These are phyloP conservation scores for Dicentrarchus labrax DNA, from an alignment of 2,113 vertebrate species.

Conservation along the genomic window DNA sequence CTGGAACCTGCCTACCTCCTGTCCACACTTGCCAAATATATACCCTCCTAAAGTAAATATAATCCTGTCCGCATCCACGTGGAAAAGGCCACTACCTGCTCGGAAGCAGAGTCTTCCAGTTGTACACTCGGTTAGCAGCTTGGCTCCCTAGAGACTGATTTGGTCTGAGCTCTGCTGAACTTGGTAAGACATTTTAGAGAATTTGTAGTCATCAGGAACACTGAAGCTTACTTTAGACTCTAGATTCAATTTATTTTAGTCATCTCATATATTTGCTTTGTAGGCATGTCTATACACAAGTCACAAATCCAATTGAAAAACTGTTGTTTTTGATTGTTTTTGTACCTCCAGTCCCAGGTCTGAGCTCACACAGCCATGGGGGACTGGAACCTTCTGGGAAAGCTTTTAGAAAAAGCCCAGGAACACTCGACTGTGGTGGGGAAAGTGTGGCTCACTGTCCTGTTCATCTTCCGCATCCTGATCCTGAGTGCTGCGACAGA, in stretches of 20 bases:
- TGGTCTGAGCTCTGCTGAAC: slow-evolving; percentile 37
- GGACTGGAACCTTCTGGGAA: slow-evolving; percentile 90
- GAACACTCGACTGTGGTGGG: slow-evolving; percentile 90
- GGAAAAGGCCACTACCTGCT: slow-evolving; percentile 61
- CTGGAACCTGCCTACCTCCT: slow-evolving; percentile 61
- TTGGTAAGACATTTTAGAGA: slow-evolving; percentile 36
- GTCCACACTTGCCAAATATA: slow-evolving; percentile 81
- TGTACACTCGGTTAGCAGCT: slow-evolving; percentile 11
- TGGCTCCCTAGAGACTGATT: slow-evolving; percentile 34
- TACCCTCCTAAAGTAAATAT: slow-evolving; percentile 77
- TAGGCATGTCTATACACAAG: background rate
- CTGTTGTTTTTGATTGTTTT: background rate
- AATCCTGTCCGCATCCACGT: slow-evolving; percentile 63
- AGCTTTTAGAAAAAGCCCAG: slow-evolving; percentile 90
- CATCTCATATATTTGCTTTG: background rate
- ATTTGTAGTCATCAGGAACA: background rate
- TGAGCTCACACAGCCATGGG: slow-evolving; percentile 84
- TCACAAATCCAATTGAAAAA: background rate
- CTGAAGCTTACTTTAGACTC: background rate
- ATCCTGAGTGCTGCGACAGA: slow-evolving; percentile 88
- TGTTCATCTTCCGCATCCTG: slow-evolving; percentile 91
- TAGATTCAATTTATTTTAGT: background rate
- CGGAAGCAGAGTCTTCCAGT: slow-evolving; percentile 13
- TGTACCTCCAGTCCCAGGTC: slow-evolving; percentile 40
- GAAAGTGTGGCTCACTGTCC: slow-evolving; percentile 90